Evolutionary conservation across 2,797 vertebrate species (phyloP).

Genomic region (Trichosurus vulpecula): DNA sequence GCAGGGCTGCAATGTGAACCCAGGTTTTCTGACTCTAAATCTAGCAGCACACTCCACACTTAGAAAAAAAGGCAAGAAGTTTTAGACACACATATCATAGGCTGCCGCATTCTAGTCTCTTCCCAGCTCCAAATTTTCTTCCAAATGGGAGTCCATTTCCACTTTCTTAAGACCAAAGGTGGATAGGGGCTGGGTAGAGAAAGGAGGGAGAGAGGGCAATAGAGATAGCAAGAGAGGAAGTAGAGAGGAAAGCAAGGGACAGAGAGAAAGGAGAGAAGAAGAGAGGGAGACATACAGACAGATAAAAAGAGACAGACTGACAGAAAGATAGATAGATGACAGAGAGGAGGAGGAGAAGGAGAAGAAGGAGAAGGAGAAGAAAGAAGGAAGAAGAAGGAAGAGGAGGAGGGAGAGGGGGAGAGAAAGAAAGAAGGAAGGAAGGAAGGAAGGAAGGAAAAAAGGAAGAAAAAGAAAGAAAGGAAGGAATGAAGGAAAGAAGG

Average conservation of each 20-base stretch:
- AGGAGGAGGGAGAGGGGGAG: rapidly evolving
- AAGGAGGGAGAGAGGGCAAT: not conserved
- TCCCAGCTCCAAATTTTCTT: not conserved
- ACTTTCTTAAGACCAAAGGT: too few relatives aligned
- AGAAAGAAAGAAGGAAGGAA: rapidly evolving
- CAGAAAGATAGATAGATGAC: not conserved
- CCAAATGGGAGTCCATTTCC: too few relatives aligned
- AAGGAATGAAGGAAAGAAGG: rapidly evolving
- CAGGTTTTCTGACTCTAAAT: too few relatives aligned
- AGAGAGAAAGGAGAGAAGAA: not conserved
- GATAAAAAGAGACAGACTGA: not conserved
- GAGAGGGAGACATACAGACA: not conserved
- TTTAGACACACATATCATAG: not conserved
- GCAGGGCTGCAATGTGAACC: too few relatives aligned
- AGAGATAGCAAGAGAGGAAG: not conserved
- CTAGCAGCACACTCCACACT: too few relatives aligned
- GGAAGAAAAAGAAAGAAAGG: rapidly evolving
- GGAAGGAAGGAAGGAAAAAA: too few relatives aligned
- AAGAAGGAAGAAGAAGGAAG: rapidly evolving
- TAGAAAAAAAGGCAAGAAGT: too few relatives aligned
- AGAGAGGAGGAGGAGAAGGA: not conserved
- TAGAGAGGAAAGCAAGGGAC: not conserved
- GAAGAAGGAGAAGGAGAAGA: not conserved
- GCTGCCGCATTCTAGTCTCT: not conserved
- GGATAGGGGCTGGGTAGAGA: not conserved